A percentile compares a stretch with the other conserved stretches of the same genome.
Evolutionary conservation across 2,888 invertebrate genomes (phyloP).

Genomic region (Dicranocentrus wangi): DNA sequence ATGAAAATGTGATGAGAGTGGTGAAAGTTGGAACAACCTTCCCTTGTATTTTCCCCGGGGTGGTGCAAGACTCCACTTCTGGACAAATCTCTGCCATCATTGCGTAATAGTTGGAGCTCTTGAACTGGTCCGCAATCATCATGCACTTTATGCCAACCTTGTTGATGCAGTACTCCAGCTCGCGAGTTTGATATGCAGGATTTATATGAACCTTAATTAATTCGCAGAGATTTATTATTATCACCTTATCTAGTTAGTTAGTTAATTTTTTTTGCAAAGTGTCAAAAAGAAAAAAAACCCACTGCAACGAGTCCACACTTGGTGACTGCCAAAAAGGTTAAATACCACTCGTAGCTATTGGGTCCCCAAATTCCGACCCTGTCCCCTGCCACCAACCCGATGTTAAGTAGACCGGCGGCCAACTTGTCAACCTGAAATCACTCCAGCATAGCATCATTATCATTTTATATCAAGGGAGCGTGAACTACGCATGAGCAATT

Average conservation of each 20-base stretch:
- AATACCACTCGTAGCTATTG: constrained; percentile 85
- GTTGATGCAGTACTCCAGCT: constrained; percentile 83
- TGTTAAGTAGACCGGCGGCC: constrained; percentile 82
- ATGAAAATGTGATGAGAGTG: constrained; percentile 38
- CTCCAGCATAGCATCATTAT: background rate
- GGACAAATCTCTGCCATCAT: constrained; percentile 80
- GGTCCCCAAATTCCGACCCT: constrained; percentile 87
- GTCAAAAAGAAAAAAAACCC: no score
- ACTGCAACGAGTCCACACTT: constrained; percentile 84
- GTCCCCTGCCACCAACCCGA: constrained; percentile 84
- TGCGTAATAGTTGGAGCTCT: constrained; percentile 81
- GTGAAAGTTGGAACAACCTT: constrained; percentile 42
- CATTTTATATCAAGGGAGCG: no score
- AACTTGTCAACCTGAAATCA: constrained; percentile 81
- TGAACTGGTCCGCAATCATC: constrained; percentile 80
- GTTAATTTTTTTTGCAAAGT: no score
- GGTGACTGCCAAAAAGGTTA: constrained; percentile 82
- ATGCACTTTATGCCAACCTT: constrained; percentile 83
- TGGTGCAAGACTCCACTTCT: constrained; percentile 76
- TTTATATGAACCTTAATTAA: constrained; percentile 88
- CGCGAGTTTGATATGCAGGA: constrained; percentile 82
- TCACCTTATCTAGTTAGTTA: no score
- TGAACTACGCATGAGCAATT: no score
- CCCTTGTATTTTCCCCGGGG: constrained; percentile 77
- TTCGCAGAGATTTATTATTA: background rate